Conservation (phyloP, 2,888 invertebrate species). For the Stomorhina lunata region DNA sequence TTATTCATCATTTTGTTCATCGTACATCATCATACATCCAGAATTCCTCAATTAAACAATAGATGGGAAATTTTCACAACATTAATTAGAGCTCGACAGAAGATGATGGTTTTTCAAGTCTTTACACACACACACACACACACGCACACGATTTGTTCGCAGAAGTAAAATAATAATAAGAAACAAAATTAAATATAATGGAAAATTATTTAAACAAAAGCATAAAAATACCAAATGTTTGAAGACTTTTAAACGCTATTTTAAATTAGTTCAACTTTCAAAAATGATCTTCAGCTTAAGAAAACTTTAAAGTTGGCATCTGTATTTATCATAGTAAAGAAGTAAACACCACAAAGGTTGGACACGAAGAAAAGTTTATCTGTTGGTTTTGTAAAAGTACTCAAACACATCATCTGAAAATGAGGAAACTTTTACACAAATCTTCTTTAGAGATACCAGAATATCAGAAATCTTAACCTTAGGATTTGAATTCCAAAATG, state of each 20-base stretch:
- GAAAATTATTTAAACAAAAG: slow-evolving; percentile 22
- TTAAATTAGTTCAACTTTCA: slow-evolving; percentile 58
- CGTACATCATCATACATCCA: neutral
- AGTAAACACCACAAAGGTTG: neutral
- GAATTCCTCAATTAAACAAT: slow-evolving; percentile 58
- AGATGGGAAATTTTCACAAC: slow-evolving; percentile 58
- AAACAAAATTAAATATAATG: neutral
- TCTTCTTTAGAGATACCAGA: too few species aligned
- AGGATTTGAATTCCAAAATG: too few species aligned
- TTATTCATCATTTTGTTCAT: too few species aligned
- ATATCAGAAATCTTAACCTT: too few species aligned
- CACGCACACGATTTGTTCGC: neutral
- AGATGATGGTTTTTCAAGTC: neutral
- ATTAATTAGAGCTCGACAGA: slow-evolving; percentile 59
- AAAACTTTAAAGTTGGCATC: slow-evolving; percentile 19
- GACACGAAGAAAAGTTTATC: neutral
- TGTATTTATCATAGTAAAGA: neutral
- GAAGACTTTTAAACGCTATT: slow-evolving; percentile 41
- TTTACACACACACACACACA: neutral
- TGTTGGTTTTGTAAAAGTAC: too few species aligned
- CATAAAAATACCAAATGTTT: slow-evolving; percentile 20
- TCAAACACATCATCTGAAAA: too few species aligned
- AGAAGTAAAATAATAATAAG: neutral
- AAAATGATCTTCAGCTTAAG: slow-evolving; percentile 26
- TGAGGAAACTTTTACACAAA: too few species aligned